Evolutionary conservation across 1,140 invertebrate genomes (phyloP), one percentile per base, ranked within the genome.

Genomic region (Eciton burchellii): DNA sequence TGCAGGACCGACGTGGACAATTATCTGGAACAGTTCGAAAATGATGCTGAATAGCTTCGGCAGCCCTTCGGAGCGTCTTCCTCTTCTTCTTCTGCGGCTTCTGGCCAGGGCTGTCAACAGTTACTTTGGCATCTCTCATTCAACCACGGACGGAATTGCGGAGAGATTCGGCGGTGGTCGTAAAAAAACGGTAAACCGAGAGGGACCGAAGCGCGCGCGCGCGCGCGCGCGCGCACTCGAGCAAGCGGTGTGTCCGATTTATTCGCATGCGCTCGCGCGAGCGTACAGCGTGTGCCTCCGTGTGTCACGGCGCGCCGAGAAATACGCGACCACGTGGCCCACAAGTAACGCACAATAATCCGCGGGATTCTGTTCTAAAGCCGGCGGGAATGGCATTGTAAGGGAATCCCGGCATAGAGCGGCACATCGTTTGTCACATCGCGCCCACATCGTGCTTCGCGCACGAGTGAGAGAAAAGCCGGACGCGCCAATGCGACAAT

Each of bases 401-500:
- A 65, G 24, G 8, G 14, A 12, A n/a, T n/a, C 9, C 12, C 24
- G n/a, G 19, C n/a, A 77, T 54, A 52, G 43, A 74, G 43, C 19
- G 47, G n/a, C n/a, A 65, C 21, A n/a, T 14, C 29, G 47, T 66
- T 77, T 52, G 60, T 66, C 73, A 65, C 24, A 76, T 54, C 57
- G 29, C 57, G 45, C 73, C 73, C 11, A 65, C 60, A n/a, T n/a
- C n/a, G 60, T 16, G 19, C 47, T n/a, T 41, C 14, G 14, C 24
- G 41, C 41, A 52, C 29, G 29, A 0, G n/a, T 12, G 49, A 21
- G 26, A 63, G 29, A 19, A n/a, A 52, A 49, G 19, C 0, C 6
- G 12, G 8, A 29, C 8, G 24, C 21, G 57, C 26, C 49, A n/a
- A 60, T 74, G 24, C 45, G 59, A 65, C 52, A 65, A 77, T 77